These are phyloP conservation scores for Ophioninae sp. DNA, from an alignment of 2,888 invertebrate species.

Conservation along the genomic window DNA sequence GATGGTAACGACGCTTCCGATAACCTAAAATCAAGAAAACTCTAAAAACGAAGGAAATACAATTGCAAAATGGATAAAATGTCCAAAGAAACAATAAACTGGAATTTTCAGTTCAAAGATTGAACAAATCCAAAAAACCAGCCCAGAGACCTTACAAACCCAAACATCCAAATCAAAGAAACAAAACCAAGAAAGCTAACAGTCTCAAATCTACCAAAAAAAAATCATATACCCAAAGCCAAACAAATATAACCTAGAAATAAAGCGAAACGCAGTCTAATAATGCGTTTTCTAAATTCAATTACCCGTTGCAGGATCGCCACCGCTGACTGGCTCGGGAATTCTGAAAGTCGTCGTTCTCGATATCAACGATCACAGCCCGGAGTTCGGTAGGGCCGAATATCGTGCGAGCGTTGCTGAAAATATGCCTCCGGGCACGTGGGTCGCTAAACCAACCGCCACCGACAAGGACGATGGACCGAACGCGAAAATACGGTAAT, in stretches of 20 bases:
- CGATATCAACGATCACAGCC: constrained; percentile 97
- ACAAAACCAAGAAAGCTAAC: background rate
- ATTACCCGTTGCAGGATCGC: constrained; percentile 86
- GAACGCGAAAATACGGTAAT: constrained; percentile 91
- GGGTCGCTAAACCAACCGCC: constrained; percentile 90
- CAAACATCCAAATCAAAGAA: background rate
- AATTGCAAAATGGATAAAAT: background rate
- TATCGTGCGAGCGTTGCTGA: constrained; percentile 91
- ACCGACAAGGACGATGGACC: constrained; percentile 91
- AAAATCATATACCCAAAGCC: background rate
- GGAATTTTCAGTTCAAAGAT: background rate
- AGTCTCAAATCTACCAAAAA: background rate
- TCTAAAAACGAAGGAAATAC: background rate
- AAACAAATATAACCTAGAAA: background rate
- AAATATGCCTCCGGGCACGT: constrained; percentile 90
- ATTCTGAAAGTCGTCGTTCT: constrained; percentile 94
- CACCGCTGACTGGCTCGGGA: constrained; percentile 95
- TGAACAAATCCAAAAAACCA: too few relatives aligned
- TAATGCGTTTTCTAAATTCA: background rate
- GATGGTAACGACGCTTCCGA: background rate
- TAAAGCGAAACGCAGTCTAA: background rate
- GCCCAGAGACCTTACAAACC: too few relatives aligned
- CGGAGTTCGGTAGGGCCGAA: constrained; percentile 91
- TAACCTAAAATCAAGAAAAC: background rate
- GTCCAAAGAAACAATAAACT: background rate